phyloP scores from a whole-genome alignment of 2,797 vertebrate genomes.

The Girardinus metallicus region DNA sequence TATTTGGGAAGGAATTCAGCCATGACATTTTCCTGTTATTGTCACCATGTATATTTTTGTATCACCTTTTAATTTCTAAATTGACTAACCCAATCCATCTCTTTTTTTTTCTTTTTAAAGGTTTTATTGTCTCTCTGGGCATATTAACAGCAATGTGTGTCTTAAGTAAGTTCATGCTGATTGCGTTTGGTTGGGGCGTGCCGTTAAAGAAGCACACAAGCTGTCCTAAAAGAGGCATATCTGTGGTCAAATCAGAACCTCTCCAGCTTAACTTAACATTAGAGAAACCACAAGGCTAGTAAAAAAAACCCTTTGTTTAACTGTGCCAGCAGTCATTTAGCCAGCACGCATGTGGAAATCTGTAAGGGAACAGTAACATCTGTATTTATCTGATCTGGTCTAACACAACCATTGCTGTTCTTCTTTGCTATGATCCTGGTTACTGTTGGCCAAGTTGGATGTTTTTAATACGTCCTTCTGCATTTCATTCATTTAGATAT shows the following conservation, averaged over 20 bases:
- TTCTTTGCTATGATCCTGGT: slow-evolving; percentile 44
- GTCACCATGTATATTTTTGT: slow-evolving; percentile 7
- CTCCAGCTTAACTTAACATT: slow-evolving; percentile 47
- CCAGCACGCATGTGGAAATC: slow-evolving; percentile 36
- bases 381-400: slow-evolving; percentile 66
- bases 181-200: slow-evolving; percentile 48
- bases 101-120: slow-evolving; percentile 19
- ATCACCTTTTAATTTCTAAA: not conserved
- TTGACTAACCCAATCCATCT: not conserved
- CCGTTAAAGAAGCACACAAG: slow-evolving; percentile 37
- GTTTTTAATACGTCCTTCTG: slow-evolving; percentile 19
- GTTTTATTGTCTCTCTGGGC: slow-evolving; percentile 55
- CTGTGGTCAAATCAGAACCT: slow-evolving; percentile 54
- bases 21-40: slow-evolving; percentile 10
- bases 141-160: slow-evolving; percentile 43
- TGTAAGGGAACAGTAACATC: slow-evolving; percentile 51
- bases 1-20: slow-evolving; percentile 9
- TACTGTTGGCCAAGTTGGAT: slow-evolving; percentile 31
- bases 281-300: slow-evolving; percentile 54
- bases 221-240: slow-evolving; percentile 22
- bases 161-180: slow-evolving; percentile 57
- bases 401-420: slow-evolving; percentile 32
- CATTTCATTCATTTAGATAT: not conserved
- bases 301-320: slow-evolving; percentile 41
- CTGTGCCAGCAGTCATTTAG: slow-evolving; percentile 43